A percentile compares a stretch with the other conserved stretches of the same genome.
These are phyloP conservation scores for Aphodius sticticus DNA, from an alignment of 2,888 invertebrate species.

Conservation along the genomic window DNA sequence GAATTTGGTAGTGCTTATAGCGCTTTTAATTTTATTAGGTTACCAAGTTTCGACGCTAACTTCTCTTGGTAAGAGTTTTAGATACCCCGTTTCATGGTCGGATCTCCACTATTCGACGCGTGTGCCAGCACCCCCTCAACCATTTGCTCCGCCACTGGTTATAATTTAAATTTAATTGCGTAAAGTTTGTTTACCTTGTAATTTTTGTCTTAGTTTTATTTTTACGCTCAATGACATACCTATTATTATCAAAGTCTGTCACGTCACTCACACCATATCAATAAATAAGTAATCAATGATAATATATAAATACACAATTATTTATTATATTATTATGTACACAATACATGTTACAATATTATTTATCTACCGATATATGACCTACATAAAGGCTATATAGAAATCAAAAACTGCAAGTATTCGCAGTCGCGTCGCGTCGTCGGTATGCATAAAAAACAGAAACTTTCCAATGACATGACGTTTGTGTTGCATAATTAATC, in stretches of 20 bases:
- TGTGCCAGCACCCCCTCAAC: no score
- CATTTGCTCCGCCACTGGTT: neutral
- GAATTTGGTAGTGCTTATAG: no score
- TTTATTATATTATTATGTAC: neutral
- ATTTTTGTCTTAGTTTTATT: neutral
- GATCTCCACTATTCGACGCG: no score
- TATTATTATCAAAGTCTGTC: neutral
- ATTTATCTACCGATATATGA: no score
- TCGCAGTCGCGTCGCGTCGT: neutral
- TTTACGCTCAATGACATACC: neutral
- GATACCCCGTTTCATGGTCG: no score
- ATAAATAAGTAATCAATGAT: neutral
- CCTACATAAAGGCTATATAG: no score
- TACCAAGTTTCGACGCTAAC: no score
- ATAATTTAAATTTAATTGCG: neutral
- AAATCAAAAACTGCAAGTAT: neutral
- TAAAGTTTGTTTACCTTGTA: neutral
- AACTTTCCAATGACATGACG: neutral
- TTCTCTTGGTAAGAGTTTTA: no score
- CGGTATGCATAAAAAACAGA: neutral
- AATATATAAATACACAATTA: neutral
- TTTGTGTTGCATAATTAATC: slow-evolving; percentile 21
- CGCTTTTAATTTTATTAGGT: no score
- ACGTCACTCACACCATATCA: neutral
- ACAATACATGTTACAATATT: no score